Evolutionary conservation across 2,888 invertebrate genomes (phyloP), one percentile per base, ranked within the genome.

Genomic region (Druceiella hillmani): DNA sequence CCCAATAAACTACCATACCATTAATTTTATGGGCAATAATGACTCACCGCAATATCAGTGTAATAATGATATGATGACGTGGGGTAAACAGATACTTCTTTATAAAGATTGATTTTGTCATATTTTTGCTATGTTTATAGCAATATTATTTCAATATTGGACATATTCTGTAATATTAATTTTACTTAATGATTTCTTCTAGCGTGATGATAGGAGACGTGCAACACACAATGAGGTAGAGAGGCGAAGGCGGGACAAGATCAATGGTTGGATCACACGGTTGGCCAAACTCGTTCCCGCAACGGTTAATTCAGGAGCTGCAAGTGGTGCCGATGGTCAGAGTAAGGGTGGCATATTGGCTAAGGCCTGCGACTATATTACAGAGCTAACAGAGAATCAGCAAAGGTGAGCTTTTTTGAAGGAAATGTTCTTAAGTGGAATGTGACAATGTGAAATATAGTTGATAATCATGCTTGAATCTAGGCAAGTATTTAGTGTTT

Each of bases 201-300:
- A 84, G 83, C 79, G 90, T 42, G 92, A 93, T 55, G 92, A 93
- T 54, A 81, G 87, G 56, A 74, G 93, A 48, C 74, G 94, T 57
- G 91, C 90, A 3, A 94, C 92, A 12, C 94, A 95, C 61, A 95
- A 95, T 59, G 94, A 94, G 73, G 94, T 97, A 2, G 95, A 97
- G 62, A 77, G 95, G 51, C 72, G 95, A 45, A 75, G 97, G 29
- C 71, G 97, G 50, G 94, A 95, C 58, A 97, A 95, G 75, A 97
- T 97, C 46, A 97, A 97, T 62, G 90, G 84, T 56, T 97, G 95
- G 95, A 97, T 97, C 49, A 82, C 87, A 33, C 91, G 90, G 61
- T 66, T 97, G 40, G 89, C 92, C 2, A 88, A 91, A 57, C 80
- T 95, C 47, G 85, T 97, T 36, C 94, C 94, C 2, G 5, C 58